Evolutionary conservation across 2,888 invertebrate genomes (phyloP).

Genomic region (Trichopoda pennipes): DNA sequence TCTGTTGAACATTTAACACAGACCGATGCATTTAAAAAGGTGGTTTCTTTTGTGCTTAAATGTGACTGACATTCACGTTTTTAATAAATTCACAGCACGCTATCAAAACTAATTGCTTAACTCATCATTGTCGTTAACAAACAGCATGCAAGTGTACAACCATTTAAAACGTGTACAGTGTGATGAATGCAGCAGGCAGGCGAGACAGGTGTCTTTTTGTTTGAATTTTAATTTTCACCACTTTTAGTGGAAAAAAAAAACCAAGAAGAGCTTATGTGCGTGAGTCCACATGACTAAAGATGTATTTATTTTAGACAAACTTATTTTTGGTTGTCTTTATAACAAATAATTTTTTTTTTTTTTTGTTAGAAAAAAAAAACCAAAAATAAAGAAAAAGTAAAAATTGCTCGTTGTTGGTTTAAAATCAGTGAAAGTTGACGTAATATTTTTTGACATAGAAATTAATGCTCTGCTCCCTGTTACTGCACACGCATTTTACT

Average conservation of each 20-base stretch:
- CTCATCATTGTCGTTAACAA: background rate
- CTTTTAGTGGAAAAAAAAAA: background rate
- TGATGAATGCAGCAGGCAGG: slow-evolving; percentile 16
- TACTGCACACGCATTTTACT: background rate
- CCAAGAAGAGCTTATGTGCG: background rate
- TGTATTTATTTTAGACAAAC: slow-evolving; percentile 26
- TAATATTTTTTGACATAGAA: slow-evolving; percentile 65
- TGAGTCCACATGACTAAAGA: background rate
- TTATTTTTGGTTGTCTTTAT: slow-evolving; percentile 1
- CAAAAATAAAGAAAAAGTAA: background rate
- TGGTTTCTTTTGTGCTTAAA: too few relatives aligned
- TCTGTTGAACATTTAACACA: too few relatives aligned
- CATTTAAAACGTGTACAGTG: slow-evolving; percentile 23
- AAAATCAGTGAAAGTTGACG: slow-evolving; percentile 64
- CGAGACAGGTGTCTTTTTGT: slow-evolving; percentile 42
- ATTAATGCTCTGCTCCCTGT: slow-evolving; percentile 31
- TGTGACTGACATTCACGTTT: too few relatives aligned
- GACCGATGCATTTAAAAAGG: too few relatives aligned
- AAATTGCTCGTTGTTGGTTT: background rate
- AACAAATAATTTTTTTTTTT: slow-evolving; percentile 28
- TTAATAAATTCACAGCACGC: background rate
- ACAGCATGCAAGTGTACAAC: slow-evolving; percentile 23
- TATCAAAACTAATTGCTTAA: background rate
- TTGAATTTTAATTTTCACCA: slow-evolving; percentile 51
- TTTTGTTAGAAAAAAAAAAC: slow-evolving; percentile 9